A percentile compares a stretch with the other conserved stretches of the same genome.
Conservation (phyloP, 2,113 vertebrate species). For the Sylvilagus bachmani region DNA sequence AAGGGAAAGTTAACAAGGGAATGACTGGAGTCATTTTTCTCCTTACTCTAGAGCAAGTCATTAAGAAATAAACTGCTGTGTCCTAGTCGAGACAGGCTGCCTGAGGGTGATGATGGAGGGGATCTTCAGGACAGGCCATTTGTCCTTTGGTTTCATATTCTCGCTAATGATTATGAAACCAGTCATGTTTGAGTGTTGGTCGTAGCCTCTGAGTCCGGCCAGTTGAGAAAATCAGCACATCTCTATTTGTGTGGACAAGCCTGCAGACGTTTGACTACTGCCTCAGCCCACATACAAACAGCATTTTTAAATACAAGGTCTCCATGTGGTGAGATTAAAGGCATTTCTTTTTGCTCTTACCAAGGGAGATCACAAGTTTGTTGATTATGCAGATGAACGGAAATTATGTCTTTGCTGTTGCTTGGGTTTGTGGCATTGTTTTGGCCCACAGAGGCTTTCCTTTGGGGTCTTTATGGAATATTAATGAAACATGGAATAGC, state of each 20-base stretch:
- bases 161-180: constrained; percentile 29
- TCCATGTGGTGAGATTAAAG: neutral
- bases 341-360: neutral
- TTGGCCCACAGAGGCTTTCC: neutral
- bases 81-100: neutral
- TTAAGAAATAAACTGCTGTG: constrained; percentile 24
- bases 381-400: neutral
- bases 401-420: neutral
- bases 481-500: neutral
- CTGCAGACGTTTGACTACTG: neutral
- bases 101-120: neutral
- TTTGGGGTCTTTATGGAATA: neutral
- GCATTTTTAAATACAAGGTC: neutral
- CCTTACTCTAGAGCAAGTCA: neutral
- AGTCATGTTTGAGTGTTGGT: neutral
- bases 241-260: neutral
- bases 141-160: constrained; percentile 32
- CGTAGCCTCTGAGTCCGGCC: neutral
- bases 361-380: neutral
- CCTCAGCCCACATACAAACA: constrained; percentile 16
- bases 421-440: neutral
- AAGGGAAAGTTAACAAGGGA: constrained; percentile 48
- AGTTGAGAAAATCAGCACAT: constrained; percentile 13
- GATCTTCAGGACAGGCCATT: neutral
- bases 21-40: constrained; percentile 48